Conservation (phyloP, 2,888 invertebrate genomes). For the Philhelius pedissequus region DNA sequence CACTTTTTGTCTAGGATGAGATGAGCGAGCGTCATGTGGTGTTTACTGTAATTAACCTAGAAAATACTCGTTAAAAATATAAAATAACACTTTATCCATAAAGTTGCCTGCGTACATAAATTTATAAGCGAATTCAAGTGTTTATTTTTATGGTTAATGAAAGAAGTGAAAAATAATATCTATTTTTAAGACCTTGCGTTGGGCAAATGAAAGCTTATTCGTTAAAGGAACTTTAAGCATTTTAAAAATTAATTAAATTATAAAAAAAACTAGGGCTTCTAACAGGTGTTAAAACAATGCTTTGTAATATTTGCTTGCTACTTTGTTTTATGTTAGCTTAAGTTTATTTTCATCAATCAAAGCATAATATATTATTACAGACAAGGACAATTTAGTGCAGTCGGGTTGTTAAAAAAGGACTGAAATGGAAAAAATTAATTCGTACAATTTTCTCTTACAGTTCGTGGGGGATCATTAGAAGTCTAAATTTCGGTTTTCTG, state of each 20-base stretch:
- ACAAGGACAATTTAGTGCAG: too few species aligned
- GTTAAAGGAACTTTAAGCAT: background rate
- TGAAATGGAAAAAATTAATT: too few species aligned
- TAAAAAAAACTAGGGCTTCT: too few species aligned
- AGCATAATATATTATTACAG: too few species aligned
- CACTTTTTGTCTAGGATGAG: background rate
- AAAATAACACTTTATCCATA: background rate
- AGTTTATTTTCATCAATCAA: too few species aligned
- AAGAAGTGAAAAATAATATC: background rate
- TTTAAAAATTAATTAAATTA: background rate
- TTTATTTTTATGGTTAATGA: background rate
- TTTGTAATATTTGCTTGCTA: too few species aligned
- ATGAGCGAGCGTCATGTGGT: background rate
- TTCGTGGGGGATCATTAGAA: too few species aligned
- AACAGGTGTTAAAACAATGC: too few species aligned
- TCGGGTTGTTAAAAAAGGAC: too few species aligned
- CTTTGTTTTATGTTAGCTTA: too few species aligned
- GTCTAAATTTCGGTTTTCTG: too few species aligned
- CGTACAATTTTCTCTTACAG: too few species aligned
- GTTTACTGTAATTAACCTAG: background rate
- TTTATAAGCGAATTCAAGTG: background rate
- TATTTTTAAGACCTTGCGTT: background rate
- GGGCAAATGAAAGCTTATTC: background rate
- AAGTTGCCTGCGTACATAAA: background rate
- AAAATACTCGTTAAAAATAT: conserved; percentile 1